These are phyloP conservation scores for Syngnathoides biaculeatus DNA, from an alignment of 2,113 vertebrate genomes.

Conservation along the genomic window DNA sequence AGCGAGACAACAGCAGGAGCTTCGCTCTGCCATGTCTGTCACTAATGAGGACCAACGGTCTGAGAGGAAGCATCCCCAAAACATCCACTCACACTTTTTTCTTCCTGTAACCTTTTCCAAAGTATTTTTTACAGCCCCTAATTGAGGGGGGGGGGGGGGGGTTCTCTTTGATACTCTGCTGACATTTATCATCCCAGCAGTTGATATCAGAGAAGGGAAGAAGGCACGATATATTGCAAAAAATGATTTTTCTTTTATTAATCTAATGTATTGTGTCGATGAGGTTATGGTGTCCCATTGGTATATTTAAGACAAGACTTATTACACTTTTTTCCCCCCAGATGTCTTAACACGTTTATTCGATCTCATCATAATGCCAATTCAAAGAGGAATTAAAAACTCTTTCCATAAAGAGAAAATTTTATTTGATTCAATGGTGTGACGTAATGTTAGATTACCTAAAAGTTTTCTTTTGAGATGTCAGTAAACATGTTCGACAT, in stretches of 20 bases:
- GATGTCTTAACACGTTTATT: too few species aligned
- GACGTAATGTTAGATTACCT: too few species aligned
- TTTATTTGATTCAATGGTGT: too few species aligned
- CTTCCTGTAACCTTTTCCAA: background rate
- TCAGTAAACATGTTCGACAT: too few species aligned
- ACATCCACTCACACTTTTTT: background rate
- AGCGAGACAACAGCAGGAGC: constrained; percentile 30
- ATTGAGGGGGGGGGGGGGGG: background rate
- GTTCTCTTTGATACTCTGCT: background rate
- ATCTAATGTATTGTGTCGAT: background rate
- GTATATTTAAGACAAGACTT: too few species aligned
- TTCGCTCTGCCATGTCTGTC: constrained; percentile 33
- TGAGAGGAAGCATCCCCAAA: constrained; percentile 12
- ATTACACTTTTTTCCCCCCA: too few species aligned
- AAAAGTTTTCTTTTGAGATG: too few species aligned
- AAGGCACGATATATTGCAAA: background rate
- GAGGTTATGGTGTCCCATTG: background rate
- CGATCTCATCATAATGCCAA: too few species aligned
- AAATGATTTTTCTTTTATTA: background rate
- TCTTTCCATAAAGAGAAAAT: too few species aligned
- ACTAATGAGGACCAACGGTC: constrained; percentile 44
- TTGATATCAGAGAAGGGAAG: background rate
- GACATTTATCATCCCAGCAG: background rate
- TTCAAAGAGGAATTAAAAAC: too few species aligned
- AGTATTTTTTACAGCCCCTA: background rate